Conservation (phyloP, 2,113 vertebrate genomes). For the Eublepharis macularius region DNA sequence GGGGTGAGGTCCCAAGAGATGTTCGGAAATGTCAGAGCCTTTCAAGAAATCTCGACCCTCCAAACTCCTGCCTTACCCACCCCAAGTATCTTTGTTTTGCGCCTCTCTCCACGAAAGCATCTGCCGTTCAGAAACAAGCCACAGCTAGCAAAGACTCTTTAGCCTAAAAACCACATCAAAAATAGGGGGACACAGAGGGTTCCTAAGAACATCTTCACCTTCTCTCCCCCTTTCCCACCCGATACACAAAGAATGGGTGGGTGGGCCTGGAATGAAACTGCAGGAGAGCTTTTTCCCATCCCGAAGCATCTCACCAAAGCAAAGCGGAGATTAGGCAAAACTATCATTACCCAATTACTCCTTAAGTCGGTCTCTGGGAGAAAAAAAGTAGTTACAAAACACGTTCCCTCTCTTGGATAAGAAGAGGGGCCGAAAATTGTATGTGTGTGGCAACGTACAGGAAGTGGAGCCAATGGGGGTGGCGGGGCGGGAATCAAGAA, state of each 20-base stretch:
- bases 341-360: conserved; percentile 7
- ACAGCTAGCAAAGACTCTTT: not conserved
- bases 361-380: not conserved
- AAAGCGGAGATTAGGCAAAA: not conserved
- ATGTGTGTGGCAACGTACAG: not conserved
- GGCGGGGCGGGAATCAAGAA: not conserved
- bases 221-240: not conserved
- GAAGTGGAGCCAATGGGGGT: not conserved
- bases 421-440: not conserved
- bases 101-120: not conserved
- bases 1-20: not conserved
- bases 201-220: not conserved
- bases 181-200: not conserved
- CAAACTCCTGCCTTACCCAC: too few relatives aligned
- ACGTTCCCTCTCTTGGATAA: not conserved
- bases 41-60: not conserved
- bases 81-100: not conserved
- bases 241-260: not conserved
- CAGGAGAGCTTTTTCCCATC: not conserved
- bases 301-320: not conserved
- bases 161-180: not conserved
- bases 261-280: not conserved
- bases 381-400: not conserved
- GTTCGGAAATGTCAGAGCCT: not conserved
- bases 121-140: not conserved